Percentiles rank a stretch among this genome's conserved stretches.
These are phyloP conservation scores for Brenthis daphne DNA, from an alignment of 2,888 invertebrate species.

Conservation along the genomic window DNA sequence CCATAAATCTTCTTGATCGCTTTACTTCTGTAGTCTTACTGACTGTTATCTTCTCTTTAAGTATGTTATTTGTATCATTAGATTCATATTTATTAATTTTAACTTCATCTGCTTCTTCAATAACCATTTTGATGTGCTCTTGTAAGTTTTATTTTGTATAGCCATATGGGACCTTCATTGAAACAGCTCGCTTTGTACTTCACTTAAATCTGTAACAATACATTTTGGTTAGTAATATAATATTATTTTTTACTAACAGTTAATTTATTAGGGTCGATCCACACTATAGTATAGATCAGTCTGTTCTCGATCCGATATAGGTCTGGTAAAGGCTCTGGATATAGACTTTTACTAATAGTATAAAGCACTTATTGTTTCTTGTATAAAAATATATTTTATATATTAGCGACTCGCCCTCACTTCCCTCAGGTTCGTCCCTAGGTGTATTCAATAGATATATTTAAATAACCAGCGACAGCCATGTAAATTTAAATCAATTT, in stretches of 20 bases:
- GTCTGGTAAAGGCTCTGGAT: no score
- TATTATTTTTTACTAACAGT: background rate
- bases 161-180: slow-evolving; percentile 23
- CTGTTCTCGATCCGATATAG: no score
- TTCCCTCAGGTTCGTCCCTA: no score
- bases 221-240: background rate
- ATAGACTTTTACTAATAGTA: no score
- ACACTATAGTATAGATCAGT: no score
- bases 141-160: slow-evolving; percentile 20
- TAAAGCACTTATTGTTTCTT: no score
- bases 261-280: background rate
- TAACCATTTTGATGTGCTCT: slow-evolving; percentile 30
- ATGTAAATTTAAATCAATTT: no score
- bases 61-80: slow-evolving; percentile 12
- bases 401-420: no score
- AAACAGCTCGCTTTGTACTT: background rate
- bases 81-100: slow-evolving; percentile 15
- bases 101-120: slow-evolving; percentile 20
- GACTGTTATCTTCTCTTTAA: slow-evolving; percentile 20
- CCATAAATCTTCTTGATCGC: slow-evolving; percentile 36
- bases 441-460: no score
- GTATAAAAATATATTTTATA: no score
- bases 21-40: slow-evolving; percentile 3
- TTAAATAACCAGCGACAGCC: no score
- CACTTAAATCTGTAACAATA: slow-evolving; percentile 13